Evolutionary conservation across 2,113 vertebrate species (phyloP).

Genomic region (Galbula dea): DNA sequence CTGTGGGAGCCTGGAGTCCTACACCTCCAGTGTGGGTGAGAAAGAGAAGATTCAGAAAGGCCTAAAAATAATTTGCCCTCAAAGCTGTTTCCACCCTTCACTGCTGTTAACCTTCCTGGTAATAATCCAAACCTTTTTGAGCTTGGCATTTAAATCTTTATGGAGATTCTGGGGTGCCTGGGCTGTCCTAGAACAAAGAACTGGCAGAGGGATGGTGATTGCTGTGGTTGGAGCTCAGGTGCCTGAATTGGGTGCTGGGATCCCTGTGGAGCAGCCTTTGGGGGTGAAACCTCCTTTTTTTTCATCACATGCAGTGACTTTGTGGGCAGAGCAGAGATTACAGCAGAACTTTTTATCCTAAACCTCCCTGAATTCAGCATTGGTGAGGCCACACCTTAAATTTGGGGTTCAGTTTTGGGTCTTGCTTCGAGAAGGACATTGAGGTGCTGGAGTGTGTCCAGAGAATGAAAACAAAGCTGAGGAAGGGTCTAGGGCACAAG

Average conservation of each 20-base stretch:
- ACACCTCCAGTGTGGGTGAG: neutral
- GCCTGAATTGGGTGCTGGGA: fast-evolving
- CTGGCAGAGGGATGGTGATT: neutral
- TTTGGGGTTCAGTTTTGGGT: too few relatives aligned
- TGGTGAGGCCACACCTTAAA: too few relatives aligned
- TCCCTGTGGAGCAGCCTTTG: neutral
- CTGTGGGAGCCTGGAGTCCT: neutral
- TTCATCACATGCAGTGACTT: fast-evolving
- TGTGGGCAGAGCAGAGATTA: neutral
- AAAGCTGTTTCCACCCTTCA: neutral
- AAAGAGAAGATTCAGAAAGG: neutral
- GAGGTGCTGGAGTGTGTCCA: too few relatives aligned
- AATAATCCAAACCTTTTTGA: neutral
- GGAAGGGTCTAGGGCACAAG: too few relatives aligned
- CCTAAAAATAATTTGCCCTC: neutral
- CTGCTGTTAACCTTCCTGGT: neutral
- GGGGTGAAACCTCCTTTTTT: neutral
- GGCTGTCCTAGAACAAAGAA: neutral
- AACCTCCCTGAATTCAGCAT: too few relatives aligned
- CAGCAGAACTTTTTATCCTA: neutral
- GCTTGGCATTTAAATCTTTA: neutral
- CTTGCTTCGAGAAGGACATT: too few relatives aligned
- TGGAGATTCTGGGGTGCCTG: neutral
- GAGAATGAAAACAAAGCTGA: too few relatives aligned
- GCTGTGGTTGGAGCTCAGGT: neutral